Evolutionary conservation across 2,797 vertebrate species (phyloP).

Genomic region (Gallirallus australis): DNA sequence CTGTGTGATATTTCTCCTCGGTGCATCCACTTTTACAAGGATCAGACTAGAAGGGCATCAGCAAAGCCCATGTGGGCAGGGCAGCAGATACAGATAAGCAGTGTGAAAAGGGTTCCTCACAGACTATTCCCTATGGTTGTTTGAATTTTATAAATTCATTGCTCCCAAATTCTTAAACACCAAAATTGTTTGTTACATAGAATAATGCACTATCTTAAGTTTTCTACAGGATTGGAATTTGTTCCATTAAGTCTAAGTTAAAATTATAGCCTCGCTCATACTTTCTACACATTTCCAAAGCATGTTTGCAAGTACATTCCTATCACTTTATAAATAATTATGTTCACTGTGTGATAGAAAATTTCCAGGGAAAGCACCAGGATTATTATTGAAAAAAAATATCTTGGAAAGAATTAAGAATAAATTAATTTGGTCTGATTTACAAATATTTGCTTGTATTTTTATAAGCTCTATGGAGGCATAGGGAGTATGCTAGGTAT

Average conservation of each 20-base stretch:
- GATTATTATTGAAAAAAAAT: constrained; percentile 17
- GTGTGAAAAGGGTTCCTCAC: not conserved
- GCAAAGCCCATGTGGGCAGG: not conserved
- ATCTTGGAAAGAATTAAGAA: not conserved
- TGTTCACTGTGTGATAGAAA: not conserved
- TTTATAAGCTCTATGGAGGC: constrained; percentile 28
- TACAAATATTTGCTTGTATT: constrained; percentile 31
- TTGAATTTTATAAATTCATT: not conserved
- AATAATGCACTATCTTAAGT: not conserved
- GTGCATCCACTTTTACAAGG: not conserved
- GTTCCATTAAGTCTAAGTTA: not conserved
- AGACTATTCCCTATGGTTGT: not conserved
- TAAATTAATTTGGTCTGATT: constrained; percentile 22
- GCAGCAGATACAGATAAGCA: not conserved
- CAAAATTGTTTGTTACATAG: not conserved
- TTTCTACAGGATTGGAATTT: not conserved
- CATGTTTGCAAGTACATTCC: not conserved
- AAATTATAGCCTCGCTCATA: not conserved
- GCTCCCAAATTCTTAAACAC: not conserved
- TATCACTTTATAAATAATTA: constrained; percentile 6
- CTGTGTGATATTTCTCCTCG: not conserved
- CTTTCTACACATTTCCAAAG: not conserved
- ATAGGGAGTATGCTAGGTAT: constrained; percentile 1
- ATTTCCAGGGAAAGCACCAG: not conserved
- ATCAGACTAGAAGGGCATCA: not conserved